These are phyloP conservation scores for Cephus pulcher DNA, from an alignment of 2,888 invertebrate genomes.

Conservation along the genomic window DNA sequence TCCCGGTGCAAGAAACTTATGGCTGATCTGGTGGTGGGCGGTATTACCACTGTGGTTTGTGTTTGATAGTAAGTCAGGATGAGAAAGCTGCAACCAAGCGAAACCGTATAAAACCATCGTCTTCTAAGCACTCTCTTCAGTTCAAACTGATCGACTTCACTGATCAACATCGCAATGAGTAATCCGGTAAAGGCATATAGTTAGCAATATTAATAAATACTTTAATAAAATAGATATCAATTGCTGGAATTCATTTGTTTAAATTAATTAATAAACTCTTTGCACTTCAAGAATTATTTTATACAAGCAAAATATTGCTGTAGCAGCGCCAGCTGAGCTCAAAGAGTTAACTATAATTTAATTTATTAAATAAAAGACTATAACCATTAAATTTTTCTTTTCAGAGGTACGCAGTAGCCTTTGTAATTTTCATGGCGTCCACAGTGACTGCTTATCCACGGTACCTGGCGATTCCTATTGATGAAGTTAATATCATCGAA, in stretches of 20 bases:
- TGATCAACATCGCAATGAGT: slow-evolving; percentile 38
- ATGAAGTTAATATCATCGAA: slow-evolving; percentile 72
- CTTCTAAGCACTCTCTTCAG: slow-evolving; percentile 40
- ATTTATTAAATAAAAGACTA: no score
- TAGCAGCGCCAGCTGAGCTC: background rate
- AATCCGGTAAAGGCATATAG: slow-evolving; percentile 39
- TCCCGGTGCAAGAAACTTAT: background rate
- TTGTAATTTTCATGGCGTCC: slow-evolving; percentile 44
- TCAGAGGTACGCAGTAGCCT: slow-evolving; percentile 15
- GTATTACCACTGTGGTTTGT: background rate
- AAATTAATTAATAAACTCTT: no score
- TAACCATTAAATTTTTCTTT: background rate
- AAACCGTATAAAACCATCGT: slow-evolving; percentile 54
- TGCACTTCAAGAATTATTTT: no score
- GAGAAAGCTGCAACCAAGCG: slow-evolving; percentile 56
- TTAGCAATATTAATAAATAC: no score
- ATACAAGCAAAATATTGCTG: no score
- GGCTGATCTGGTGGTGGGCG: background rate
- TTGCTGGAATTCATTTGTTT: no score
- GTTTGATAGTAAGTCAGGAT: slow-evolving; percentile 17
- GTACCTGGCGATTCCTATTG: slow-evolving; percentile 73
- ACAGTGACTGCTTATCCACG: slow-evolving; percentile 68
- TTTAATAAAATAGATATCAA: no score
- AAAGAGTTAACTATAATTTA: background rate
- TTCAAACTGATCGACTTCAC: slow-evolving; percentile 31